Base-by-base conservation (phyloP, 2,888 invertebrate genomes). In the Malacosoma neustria region DNA sequence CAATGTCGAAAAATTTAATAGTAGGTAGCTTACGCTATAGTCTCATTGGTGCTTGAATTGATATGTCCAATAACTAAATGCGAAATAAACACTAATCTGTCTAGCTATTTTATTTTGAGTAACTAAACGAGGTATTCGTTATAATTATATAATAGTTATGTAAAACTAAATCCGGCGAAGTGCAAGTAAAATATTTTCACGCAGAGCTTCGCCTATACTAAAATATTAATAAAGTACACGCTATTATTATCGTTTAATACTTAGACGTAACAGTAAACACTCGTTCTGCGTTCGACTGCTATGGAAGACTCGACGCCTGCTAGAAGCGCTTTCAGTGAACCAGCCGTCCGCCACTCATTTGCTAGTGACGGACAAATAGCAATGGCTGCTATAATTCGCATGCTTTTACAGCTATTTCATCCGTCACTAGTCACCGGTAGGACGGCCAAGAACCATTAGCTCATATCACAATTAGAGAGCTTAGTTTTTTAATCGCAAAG, bases 201-300 rank as follows among this genome's bases (percentile, higher is more conserved):
- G 63, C 67, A 50, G 70, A 66, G 71, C 67, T 58, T 54, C 60
- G 63, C 68, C 74, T 81, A 80, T 67, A 55, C 79, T 82, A 79
- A 67, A 56, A 66, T 79, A 75, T 33, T 47, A 73, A 72, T 5
- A 7, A 22, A 5, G 9, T 22, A 22, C 22, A 81, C 71, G 61
- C 80, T 84, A 84, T 81, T 81, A 84, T 82, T 84, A 84, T 85
- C 77, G 62, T 74, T 79, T 82, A 82, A 81, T 85, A 82, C 84
- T 84, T 85, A 84, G 67, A 70, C 57, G 69, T 77, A 72, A 81
- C 73, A 79, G 71, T 75, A 72, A 70, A 77, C 71, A 73, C 67
- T 58, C 70, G 53, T 55, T 51, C 61, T 66, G 80, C 79, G 79
- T 57, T 63, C 79, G 82, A 84, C 84, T 80, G 84, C 74, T 84